Conservation (phyloP, 2,113 vertebrate species). For the Callopanchax toddi region DNA sequence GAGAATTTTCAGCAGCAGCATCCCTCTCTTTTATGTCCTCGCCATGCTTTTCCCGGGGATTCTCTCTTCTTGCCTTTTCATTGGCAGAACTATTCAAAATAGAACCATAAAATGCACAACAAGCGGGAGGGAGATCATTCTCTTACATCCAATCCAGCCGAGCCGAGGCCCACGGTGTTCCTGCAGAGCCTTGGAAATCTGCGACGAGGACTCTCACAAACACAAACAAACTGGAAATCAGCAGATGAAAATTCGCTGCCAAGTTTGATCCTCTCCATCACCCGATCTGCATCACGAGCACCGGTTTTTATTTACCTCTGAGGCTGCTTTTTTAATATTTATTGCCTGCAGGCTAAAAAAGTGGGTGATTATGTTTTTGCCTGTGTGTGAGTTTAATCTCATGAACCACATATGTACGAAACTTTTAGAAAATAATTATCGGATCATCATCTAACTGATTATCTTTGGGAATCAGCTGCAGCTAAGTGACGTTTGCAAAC, state of each 20-base stretch:
- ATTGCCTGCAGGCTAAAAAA: too few relatives aligned
- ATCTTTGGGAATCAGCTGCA: too few relatives aligned
- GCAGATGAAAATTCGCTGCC: background rate
- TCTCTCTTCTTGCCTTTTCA: slow-evolving; percentile 11
- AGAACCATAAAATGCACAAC: slow-evolving; percentile 13
- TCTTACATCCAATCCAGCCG: slow-evolving; percentile 13
- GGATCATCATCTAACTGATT: too few relatives aligned
- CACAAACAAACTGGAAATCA: background rate
- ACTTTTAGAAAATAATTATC: too few relatives aligned
- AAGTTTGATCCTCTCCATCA: slow-evolving; percentile 2
- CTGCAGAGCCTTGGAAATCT: slow-evolving; percentile 3
- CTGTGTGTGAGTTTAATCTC: too few relatives aligned
- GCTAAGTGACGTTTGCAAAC: too few relatives aligned
- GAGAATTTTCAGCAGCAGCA: slow-evolving; percentile 18
- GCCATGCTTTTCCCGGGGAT: slow-evolving; percentile 1
- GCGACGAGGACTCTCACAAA: background rate
- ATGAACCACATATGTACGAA: too few relatives aligned
- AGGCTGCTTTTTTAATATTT: background rate
- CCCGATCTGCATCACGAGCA: background rate
- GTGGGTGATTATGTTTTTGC: too few relatives aligned
- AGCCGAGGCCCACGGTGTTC: slow-evolving; percentile 4
- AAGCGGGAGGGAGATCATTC: slow-evolving; percentile 20
- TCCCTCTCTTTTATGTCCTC: slow-evolving; percentile 14
- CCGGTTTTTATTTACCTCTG: background rate
- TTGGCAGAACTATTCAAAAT: slow-evolving; percentile 17